Conservation (phyloP, 2,113 vertebrate genomes). For the Eublepharis macularius region DNA sequence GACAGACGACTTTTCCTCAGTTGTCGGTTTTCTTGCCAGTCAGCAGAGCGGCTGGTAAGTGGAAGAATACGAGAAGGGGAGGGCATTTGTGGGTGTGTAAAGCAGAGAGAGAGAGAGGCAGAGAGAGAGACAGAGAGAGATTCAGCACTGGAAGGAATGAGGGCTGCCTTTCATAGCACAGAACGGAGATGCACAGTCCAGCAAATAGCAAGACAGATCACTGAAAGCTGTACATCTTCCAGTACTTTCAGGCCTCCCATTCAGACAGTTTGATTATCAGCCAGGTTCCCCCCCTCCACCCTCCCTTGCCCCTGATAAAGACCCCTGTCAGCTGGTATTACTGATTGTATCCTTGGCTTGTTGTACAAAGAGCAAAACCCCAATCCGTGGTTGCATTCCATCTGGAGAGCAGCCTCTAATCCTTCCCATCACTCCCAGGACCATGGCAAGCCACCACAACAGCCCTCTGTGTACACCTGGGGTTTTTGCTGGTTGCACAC, state of each 20-base stretch:
- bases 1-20: slow-evolving; percentile 60
- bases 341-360: slow-evolving; percentile 39
- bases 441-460: slow-evolving; percentile 51
- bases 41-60: slow-evolving; percentile 62
- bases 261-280: slow-evolving; percentile 31
- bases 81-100: not conserved
- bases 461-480: slow-evolving; percentile 38
- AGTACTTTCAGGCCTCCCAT: not conserved
- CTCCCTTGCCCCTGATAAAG: slow-evolving; percentile 37
- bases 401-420: slow-evolving; percentile 40
- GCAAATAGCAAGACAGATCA: not conserved
- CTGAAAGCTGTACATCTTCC: not conserved
- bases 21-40: slow-evolving; percentile 64
- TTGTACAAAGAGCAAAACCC: not conserved
- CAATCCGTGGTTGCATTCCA: slow-evolving; percentile 21
- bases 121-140: not conserved
- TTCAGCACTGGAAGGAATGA: not conserved
- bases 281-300: slow-evolving; percentile 11
- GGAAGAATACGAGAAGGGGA: not conserved
- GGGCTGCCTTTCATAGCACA: not conserved
- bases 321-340: slow-evolving; percentile 53
- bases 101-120: not conserved
- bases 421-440: not conserved
- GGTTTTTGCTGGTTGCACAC: slow-evolving; percentile 3
- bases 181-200: not conserved